Percentiles rank a stretch among this genome's conserved stretches.
Conservation (phyloP, 2,113 vertebrate genomes). For the Pachyramphus minor region DNA sequence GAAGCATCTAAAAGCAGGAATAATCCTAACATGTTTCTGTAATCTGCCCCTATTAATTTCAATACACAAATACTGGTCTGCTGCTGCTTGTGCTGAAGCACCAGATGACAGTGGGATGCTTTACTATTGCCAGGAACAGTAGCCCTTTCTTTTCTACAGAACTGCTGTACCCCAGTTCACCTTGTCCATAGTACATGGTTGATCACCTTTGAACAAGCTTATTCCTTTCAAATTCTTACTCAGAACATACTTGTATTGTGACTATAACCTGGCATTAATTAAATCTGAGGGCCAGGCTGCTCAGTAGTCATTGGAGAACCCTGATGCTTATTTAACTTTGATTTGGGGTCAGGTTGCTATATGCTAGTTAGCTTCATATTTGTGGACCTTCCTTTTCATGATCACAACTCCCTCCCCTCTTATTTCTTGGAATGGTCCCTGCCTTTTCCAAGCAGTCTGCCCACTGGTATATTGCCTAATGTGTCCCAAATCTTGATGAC, state of each 20-base stretch:
- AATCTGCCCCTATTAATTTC: neutral
- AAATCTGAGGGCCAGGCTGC: neutral
- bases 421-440: neutral
- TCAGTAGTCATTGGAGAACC: neutral
- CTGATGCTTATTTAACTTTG: neutral
- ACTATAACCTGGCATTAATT: neutral
- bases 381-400: neutral
- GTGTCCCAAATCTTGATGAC: neutral
- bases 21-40: neutral
- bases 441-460: slow-evolving; percentile 7
- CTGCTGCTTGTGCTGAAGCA: neutral
- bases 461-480: neutral
- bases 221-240: neutral
- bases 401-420: neutral
- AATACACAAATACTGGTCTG: neutral
- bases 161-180: neutral
- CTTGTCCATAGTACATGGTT: neutral
- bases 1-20: neutral
- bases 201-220: neutral
- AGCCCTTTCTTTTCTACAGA: neutral
- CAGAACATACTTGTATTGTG: neutral
- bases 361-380: neutral
- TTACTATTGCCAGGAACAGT: neutral
- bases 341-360: neutral
- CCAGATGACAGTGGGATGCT: neutral